Evolutionary conservation across 2,113 vertebrate species (phyloP).

Genomic region (Cyphomyrus plagiostoma): DNA sequence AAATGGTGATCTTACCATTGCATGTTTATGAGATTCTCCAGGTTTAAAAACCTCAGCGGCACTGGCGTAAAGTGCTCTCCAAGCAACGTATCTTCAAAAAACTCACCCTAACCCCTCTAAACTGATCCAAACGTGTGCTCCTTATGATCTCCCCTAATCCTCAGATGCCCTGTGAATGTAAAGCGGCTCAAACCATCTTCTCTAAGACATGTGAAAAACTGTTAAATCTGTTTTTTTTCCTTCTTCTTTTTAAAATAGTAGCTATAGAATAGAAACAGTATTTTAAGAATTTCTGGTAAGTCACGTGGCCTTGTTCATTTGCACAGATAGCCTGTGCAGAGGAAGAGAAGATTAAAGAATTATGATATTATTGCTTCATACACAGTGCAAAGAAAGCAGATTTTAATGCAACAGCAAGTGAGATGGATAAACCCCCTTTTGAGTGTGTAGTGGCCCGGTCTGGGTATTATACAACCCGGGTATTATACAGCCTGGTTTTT

Average conservation of each 20-base stretch:
- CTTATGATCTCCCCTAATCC: constrained; percentile 53
- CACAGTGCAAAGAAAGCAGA: background rate
- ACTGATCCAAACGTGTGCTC: constrained; percentile 49
- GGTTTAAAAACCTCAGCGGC: constrained; percentile 35
- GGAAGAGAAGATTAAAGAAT: background rate
- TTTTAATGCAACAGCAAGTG: background rate
- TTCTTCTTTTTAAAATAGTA: background rate
- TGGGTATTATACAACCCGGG: background rate
- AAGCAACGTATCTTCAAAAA: constrained; percentile 49
- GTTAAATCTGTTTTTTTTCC: constrained; percentile 5
- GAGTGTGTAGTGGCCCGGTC: background rate
- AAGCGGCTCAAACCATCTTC: constrained; percentile 39
- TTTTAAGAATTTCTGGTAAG: background rate
- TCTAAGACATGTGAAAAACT: constrained; percentile 35
- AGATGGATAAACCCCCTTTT: background rate
- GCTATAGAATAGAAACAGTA: background rate
- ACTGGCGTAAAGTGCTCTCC: constrained; percentile 37
- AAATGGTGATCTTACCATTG: constrained; percentile 52
- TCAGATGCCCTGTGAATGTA: constrained; percentile 38
- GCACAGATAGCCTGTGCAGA: background rate
- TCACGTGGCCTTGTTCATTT: background rate
- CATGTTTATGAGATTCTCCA: constrained; percentile 27
- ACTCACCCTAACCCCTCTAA: constrained; percentile 54
- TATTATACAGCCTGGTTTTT: no score
- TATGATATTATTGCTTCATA: background rate